Conservation (phyloP, 1,140 invertebrate genomes). For the Harpegnathos saltator region DNA sequence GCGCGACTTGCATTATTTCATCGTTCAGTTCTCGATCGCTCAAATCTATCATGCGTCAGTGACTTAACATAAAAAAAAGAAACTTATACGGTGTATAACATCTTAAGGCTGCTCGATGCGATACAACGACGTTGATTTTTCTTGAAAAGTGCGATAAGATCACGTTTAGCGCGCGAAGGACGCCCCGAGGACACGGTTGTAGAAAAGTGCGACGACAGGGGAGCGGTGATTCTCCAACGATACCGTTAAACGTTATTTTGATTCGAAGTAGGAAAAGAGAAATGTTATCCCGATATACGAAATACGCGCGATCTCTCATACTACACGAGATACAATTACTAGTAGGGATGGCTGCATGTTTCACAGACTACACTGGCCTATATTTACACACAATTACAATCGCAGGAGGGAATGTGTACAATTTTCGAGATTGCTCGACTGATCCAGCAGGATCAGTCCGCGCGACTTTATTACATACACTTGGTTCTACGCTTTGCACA, state of each 20-base stretch:
- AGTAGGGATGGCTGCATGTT: background rate
- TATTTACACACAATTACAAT: slow-evolving; percentile 35
- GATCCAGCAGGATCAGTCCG: background rate
- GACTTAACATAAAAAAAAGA: too few relatives aligned
- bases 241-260: slow-evolving; percentile 39
- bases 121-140: slow-evolving; percentile 1
- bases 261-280: background rate
- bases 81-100: too few relatives aligned
- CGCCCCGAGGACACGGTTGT: background rate
- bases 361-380: slow-evolving; percentile 44
- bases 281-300: background rate
- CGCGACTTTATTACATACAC: background rate
- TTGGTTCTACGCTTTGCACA: background rate
- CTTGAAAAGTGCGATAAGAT: background rate
- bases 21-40: too few relatives aligned
- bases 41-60: too few relatives aligned
- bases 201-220: background rate
- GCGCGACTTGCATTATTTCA: too few relatives aligned
- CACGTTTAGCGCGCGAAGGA: slow-evolving; percentile 16
- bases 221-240: background rate
- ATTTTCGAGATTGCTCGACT: slow-evolving; percentile 4
- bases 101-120: too few relatives aligned
- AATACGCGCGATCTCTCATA: background rate
- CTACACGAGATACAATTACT: background rate
- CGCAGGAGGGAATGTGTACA: background rate